These are phyloP conservation scores for Phataginus tetradactyla DNA, from an alignment of 2,797 vertebrate genomes.

Conservation along the genomic window DNA sequence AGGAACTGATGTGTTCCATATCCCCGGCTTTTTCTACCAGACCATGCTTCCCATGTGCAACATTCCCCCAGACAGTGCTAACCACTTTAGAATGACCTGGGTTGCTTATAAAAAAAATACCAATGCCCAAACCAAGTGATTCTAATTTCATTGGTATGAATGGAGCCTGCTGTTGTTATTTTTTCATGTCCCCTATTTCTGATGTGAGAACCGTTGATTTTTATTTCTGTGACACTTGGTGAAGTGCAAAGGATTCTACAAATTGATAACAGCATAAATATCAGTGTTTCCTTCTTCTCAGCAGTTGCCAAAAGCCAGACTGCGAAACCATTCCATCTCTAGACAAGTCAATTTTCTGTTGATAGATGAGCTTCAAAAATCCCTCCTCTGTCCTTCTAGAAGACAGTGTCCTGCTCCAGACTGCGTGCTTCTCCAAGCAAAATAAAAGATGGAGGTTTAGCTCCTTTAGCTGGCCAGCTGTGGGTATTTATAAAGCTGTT, in stretches of 20 bases:
- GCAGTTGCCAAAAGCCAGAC: background rate
- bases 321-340: slow-evolving; percentile 39
- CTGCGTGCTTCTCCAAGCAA: background rate
- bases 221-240: background rate
- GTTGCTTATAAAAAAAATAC: background rate
- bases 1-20: background rate
- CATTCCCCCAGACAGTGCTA: background rate
- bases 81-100: background rate
- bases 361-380: background rate
- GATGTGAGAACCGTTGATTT: background rate
- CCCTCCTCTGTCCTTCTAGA: slow-evolving; percentile 11
- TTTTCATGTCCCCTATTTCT: background rate
- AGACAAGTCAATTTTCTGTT: slow-evolving; percentile 43
- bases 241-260: background rate
- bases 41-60: background rate
- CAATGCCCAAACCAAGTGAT: background rate
- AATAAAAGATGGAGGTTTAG: background rate
- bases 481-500: slow-evolving; percentile 9
- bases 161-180: background rate
- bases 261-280: background rate
- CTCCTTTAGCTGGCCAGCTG: background rate
- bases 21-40: background rate
- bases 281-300: slow-evolving; percentile 28
- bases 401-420: background rate
- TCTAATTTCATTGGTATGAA: background rate